Base-by-base conservation (phyloP, 2,113 vertebrate genomes). In the Rhabdomys dilectus region DNA sequence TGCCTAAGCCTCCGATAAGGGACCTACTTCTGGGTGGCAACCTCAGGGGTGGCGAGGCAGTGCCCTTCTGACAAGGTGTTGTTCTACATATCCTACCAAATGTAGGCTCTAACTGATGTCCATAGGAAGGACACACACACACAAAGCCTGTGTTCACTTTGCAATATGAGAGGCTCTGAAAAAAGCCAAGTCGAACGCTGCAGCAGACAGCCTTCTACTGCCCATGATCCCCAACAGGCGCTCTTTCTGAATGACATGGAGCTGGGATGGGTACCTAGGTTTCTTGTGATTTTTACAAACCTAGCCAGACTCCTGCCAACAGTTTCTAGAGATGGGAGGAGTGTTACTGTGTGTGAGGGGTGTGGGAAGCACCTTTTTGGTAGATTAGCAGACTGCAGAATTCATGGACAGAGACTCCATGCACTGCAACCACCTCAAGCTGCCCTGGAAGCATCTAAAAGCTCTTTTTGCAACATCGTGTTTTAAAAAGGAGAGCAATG, bases 1-100 rank as follows among this genome's bases (percentile, higher is more conserved):
- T 88, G 91, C 4, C 89, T 80, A 9, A 66, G 31, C 1, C 2
- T 96, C 11, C 89, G 87, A 91, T 56, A 81, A 93, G 81, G 4
- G 51, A 16, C 13, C 58, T 91, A 8, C 1, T 97, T 82, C 64
- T 45, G 42, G 7, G 45, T 26, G 92, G 26, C 2, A 1, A 10
- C 13, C 31, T 12, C 85, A 10, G 6, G 36, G 48, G 48, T 2
- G 2, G 64, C 0, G 4, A 1, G 34, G 19, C 0, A 0, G 11
- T 82, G 39, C 2, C 51, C 78, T 93, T 94, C 81, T 72, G 53
- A 48, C 4, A 2, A 0, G 26, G 26, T 0, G 1, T 17, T 56
- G 73, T 39, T 68, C 86, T 88, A 19, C 12, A 17, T 0, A 5
- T 3, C 42, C 51, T 31, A 39, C 87, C 66, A n/a, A 0, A 0